Evolutionary conservation across 2,113 vertebrate genomes (phyloP).

Genomic region (Sula dactylatra): DNA sequence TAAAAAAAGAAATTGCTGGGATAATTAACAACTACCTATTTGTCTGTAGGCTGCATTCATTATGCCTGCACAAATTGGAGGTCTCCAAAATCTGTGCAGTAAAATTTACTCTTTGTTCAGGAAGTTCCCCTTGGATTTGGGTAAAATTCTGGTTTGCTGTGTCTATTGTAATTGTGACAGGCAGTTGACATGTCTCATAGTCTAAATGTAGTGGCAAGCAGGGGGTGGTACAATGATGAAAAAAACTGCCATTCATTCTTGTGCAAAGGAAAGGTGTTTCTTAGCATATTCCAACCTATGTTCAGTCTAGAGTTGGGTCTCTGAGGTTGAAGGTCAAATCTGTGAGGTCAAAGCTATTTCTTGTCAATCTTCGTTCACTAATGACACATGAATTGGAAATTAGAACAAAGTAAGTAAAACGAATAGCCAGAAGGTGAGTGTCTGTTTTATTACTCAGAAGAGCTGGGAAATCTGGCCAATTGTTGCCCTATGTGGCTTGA

Average conservation of each 20-base stretch:
- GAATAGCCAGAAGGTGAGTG: constrained; percentile 88
- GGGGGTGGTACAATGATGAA: constrained; percentile 82
- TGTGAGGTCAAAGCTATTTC: constrained; percentile 86
- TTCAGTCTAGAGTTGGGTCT: constrained; percentile 83
- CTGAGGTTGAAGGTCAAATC: constrained; percentile 85
- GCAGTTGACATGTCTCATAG: constrained; percentile 86
- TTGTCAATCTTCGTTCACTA: constrained; percentile 86
- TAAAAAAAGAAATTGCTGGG: constrained; percentile 83
- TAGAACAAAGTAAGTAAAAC: constrained; percentile 85
- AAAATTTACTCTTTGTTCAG: constrained; percentile 87
- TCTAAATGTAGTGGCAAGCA: constrained; percentile 83
- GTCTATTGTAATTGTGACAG: constrained; percentile 86
- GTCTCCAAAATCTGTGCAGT: constrained; percentile 84
- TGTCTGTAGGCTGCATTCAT: constrained; percentile 83
- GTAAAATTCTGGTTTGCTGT: constrained; percentile 83
- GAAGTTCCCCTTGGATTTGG: constrained; percentile 86
- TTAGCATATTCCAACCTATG: constrained; percentile 85
- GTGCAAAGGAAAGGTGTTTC: constrained; percentile 85
- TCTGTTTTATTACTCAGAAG: constrained; percentile 89
- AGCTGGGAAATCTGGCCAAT: constrained; percentile 87
- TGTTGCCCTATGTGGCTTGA: constrained; percentile 82
- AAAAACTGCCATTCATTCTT: constrained; percentile 84
- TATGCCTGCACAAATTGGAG: constrained; percentile 81
- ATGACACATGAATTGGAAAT: constrained; percentile 87
- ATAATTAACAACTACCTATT: constrained; percentile 88